Percentiles rank a stretch among this genome's conserved stretches.
These are phyloP conservation scores for Hemicordylus capensis DNA, from an alignment of 2,113 vertebrate genomes.

Conservation along the genomic window DNA sequence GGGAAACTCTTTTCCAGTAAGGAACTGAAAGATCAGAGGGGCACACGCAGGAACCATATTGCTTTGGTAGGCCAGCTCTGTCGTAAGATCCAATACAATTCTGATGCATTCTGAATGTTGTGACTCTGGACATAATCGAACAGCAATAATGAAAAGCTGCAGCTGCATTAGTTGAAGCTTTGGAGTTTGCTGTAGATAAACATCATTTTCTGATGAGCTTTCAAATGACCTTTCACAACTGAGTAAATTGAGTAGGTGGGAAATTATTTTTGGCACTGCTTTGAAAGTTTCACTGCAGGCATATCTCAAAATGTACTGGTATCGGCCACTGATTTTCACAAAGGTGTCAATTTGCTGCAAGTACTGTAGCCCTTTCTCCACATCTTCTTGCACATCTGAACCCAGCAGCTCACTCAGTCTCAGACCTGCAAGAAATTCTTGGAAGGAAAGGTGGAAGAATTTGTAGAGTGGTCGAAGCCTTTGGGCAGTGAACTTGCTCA, in stretches of 20 bases:
- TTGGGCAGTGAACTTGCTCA: constrained; percentile 69
- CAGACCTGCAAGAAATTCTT: constrained; percentile 65
- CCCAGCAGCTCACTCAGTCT: constrained; percentile 51
- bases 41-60: not conserved
- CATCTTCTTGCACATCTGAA: constrained; percentile 47
- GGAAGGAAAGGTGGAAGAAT: constrained; percentile 59
- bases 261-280: constrained; percentile 48
- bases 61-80: not conserved
- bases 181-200: constrained; percentile 18
- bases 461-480: constrained; percentile 54
- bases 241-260: constrained; percentile 56
- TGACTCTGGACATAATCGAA: not conserved
- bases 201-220: constrained; percentile 26
- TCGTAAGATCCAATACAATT: constrained; percentile 1
- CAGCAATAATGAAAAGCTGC: accelerated
- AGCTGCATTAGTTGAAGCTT: not conserved
- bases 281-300: constrained; percentile 43
- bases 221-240: constrained; percentile 37
- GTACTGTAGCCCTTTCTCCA: constrained; percentile 54
- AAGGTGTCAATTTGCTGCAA: constrained; percentile 60
- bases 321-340: constrained; percentile 15
- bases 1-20: constrained; percentile 4
- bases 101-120: not conserved
- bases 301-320: constrained; percentile 35
- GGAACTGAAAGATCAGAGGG: constrained; percentile 26